Conservation (phyloP, 2,888 invertebrate genomes). For the Volucella inanis region DNA sequence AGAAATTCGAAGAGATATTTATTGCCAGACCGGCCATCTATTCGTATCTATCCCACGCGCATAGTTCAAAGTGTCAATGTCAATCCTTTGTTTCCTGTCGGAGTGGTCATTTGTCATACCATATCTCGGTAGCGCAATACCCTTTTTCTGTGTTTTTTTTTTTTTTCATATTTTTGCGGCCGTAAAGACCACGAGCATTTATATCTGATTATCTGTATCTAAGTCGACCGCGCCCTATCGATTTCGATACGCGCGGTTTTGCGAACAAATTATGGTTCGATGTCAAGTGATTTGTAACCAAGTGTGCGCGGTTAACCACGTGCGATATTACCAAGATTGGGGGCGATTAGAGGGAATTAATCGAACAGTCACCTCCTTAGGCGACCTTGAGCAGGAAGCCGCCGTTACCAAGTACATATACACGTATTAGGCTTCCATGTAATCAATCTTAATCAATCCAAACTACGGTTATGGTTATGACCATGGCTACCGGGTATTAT, state of each 20-base stretch:
- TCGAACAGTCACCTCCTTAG: constrained; percentile 59
- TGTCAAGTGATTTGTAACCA: constrained; percentile 66
- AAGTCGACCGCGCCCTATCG: constrained; percentile 48
- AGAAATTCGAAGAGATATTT: neutral
- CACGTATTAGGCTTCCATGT: neutral
- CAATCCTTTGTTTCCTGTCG: constrained; percentile 45
- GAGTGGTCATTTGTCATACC: constrained; percentile 39
- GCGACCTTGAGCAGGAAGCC: constrained; percentile 60
- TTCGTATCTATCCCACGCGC: neutral
- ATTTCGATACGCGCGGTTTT: constrained; percentile 16
- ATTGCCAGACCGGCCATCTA: neutral
- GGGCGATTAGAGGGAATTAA: constrained; percentile 62
- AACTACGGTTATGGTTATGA: no score
- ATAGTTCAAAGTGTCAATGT: constrained; percentile 50
- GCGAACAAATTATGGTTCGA: constrained; percentile 54
- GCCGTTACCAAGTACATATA: neutral
- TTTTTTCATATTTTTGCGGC: constrained; percentile 14
- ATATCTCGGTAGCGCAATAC: neutral
- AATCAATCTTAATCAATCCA: constrained; percentile 57
- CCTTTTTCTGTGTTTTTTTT: neutral
- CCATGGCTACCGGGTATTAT: constrained; percentile 14
- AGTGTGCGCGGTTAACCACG: constrained; percentile 46
- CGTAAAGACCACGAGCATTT: constrained; percentile 3
- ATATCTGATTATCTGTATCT: neutral
- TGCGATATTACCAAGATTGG: constrained; percentile 34